phyloP scores from a whole-genome alignment of 2,797 vertebrate species.

The Rhincodon typus region DNA sequence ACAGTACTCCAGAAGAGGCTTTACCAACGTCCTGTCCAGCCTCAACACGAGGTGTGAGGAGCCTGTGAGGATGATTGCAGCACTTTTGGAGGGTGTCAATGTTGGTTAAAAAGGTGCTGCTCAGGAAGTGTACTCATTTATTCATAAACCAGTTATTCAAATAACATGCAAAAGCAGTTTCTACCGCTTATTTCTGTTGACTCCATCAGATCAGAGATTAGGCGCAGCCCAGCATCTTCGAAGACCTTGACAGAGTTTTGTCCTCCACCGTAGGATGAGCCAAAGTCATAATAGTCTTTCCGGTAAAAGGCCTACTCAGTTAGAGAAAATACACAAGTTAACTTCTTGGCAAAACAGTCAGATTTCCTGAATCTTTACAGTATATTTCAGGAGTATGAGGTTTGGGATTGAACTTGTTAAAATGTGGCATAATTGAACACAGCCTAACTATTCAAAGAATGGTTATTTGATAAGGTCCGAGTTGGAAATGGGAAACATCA shows the following conservation, averaged over 20 bases:
- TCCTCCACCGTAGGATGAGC: background rate
- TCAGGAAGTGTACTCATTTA: background rate
- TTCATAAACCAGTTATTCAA: background rate
- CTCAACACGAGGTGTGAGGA: background rate
- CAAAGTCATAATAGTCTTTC: conserved; percentile 12
- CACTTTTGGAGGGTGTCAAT: background rate
- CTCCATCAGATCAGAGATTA: background rate
- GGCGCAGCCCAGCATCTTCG: background rate
- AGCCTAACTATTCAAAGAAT: background rate
- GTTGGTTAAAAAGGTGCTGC: background rate
- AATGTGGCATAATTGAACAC: background rate
- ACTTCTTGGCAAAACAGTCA: background rate
- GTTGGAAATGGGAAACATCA: background rate
- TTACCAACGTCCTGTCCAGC: no score
- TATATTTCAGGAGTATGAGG: background rate
- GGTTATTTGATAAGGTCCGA: background rate
- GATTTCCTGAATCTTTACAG: background rate
- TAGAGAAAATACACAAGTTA: background rate
- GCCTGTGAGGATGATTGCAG: background rate
- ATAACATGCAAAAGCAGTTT: background rate
- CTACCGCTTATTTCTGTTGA: background rate
- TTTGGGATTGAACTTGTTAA: background rate
- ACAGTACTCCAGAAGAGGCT: no score
- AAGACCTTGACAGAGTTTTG: background rate
- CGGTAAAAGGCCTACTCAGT: background rate